Base-by-base conservation (phyloP, 1,140 invertebrate genomes). In the Globodera rostochiensis region DNA sequence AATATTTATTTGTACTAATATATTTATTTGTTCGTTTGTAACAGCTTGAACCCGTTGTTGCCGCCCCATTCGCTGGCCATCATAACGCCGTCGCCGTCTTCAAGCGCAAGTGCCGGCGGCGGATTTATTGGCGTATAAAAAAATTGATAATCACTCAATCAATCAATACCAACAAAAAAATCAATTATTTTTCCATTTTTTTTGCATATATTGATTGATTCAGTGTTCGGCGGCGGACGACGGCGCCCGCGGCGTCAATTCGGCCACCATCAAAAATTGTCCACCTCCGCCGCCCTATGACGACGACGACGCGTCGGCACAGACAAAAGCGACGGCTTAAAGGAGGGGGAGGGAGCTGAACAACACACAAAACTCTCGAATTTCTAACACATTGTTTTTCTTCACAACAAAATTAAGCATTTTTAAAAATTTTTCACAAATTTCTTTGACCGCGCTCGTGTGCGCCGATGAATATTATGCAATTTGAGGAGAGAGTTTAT, bases 251-350 rank as follows among this genome's bases (percentile, higher is more conserved):
- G 66, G 9, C 19, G 66, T 15, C 46, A 76, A n/a, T 76, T 76
- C 47, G 3, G 19, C 50, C 19, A 76, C 6, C 21, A 9, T 36
- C 36, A 64, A 64, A 64, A 64, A 76, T 49, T 76, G 57, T 49
- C 21, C 19, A 57, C 74, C 50, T 8, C 74, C 74, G 3, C 74
- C 74, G 7, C 66, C 57, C 49, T 76, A 76, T 75, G 74, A 75
- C 6, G 47, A 75, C 36, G 36, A 36, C 36, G 36, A 36, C 36
- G 36, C 36, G 36, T 36, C 3, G 36, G 36, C 36, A 36, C 36
- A 36, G 36, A 36, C 36, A 36, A 36, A 36, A 36, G 36, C 36
- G 36, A 36, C 36, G 36, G 36, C 36, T 36, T 36, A 36, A 1
- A 36, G 36, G 36, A 36, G 36, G 36, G 36, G 1, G 36, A 36